Evolutionary conservation across 2,797 vertebrate species (phyloP), one percentile per base, ranked within the genome.

Genomic region (Lithobates pipiens): DNA sequence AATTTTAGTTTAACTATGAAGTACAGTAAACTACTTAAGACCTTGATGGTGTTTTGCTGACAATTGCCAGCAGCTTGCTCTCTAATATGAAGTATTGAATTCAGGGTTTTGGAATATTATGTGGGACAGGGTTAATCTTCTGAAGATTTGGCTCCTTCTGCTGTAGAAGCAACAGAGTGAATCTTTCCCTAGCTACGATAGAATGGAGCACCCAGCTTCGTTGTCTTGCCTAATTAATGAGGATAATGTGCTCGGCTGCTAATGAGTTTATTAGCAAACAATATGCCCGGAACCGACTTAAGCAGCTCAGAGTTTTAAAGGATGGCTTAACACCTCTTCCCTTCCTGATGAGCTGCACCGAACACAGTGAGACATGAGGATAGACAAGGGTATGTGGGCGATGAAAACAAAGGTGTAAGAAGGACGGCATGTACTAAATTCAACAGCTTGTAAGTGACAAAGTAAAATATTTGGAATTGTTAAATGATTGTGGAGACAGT

Each of bases 211-310:
- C 71, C 57, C 69, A 83, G 76, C 81, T 83, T 83, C 70, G 29
- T 87, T 87, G 94, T 93, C 90, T 91, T 91, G 32, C 93, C 93
- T 93, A 94, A 94, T 92, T 93, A 93, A 92, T 91, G 90, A 93
- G 92, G 91, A 94, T 92, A 91, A 93, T 92, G 92, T 94, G 91
- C 91, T 91, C 92, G 90, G 88, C 90, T 93, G 90, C 91, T 93
- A 94, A 94, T 93, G 91, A 94, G 91, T 91, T 70, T 93, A 92
- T 94, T 94, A 93, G 92, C 91, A 93, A 93, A 93, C 91, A 94
- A 91, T 94, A 91, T 93, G 89, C 90, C 88, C 89, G 91, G 91
- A 93, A 92, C 89, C 90, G 90, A 92, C 91, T 93, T 93, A 93
- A 94, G 91, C 89, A 93, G 92, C 92, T 93, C 90, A 91, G 91